Base-by-base conservation (phyloP, 1,140 invertebrate species). In the Charaxes varanes region DNA sequence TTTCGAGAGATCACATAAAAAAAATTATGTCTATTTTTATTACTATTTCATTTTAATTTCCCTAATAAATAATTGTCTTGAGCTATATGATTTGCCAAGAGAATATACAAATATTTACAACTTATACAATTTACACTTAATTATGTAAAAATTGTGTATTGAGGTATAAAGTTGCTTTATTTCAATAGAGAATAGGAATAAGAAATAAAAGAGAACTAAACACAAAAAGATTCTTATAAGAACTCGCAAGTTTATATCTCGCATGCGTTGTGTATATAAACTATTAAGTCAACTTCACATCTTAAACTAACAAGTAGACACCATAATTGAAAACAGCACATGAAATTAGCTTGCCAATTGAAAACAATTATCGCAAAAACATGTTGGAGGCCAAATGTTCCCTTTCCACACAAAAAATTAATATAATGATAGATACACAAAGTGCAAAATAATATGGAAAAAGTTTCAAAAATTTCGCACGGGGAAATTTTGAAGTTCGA, bases 351-450 rank as follows among this genome's bases (percentile, higher is more conserved):
- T 40, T 45, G 37, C 37, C 62, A 78, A 74, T 78, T 72, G 68
- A 60, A 40, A 57, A 68, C 66, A 72, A 72, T 72, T 70, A 63
- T 60, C 43, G 48, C 55, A 69, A 61, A 72, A 78, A 61, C 59
- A 61, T 59, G 65, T 58, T 63, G 48, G 52, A 65, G 59, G 55
- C 62, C 63, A 45, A 15, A 42, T 45, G 53, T 32, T 45, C 14
- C 28, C 19, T 37, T 24, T 27, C 34, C 10, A n/a, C 13, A 6
- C n/a, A 11, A 21, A 36, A 31, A 8, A 3, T 32, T 7, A 3
- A 6, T 1, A 14, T 6, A 24, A 38, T 38, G 24, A n/a, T n/a
- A n/a, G n/a, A n/a, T n/a, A 14, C 18, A 38, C 5, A 28, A 13
- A 8, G n/a, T 14, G 8, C 5, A 11, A 23, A 32, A 48, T 31